Conservation (phyloP, 1,140 invertebrate species). For the Drosophila quadrilineata region DNA sequence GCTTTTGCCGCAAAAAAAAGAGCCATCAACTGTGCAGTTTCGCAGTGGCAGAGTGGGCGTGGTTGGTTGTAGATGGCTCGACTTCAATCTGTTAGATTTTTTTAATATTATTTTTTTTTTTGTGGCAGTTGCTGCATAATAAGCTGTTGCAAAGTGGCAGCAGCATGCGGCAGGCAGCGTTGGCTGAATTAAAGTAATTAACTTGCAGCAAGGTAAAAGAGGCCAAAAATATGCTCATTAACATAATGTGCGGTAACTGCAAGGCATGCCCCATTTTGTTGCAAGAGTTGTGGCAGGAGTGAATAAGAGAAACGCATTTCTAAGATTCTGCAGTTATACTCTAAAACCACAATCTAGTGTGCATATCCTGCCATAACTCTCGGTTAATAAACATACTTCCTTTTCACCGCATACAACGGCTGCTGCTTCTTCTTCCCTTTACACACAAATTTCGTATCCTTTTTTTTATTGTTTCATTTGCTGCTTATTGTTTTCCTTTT, state of each 20-base stretch:
- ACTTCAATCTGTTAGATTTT: slow-evolving; percentile 5
- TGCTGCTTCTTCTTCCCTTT: no score
- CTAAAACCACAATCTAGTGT: slow-evolving; percentile 31
- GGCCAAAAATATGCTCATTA: slow-evolving; percentile 64
- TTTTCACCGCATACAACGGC: no score
- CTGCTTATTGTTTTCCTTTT: slow-evolving; percentile 18
- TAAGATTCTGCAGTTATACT: slow-evolving; percentile 47
- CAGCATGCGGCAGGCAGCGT: background rate
- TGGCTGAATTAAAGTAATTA: slow-evolving; percentile 28
- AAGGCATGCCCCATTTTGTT: slow-evolving; percentile 23
- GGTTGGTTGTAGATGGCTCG: background rate
- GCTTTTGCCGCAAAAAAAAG: slow-evolving; percentile 1
- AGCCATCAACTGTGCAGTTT: slow-evolving; percentile 3
- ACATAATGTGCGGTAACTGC: slow-evolving; percentile 68
- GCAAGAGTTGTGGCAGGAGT: background rate
- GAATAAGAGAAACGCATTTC: slow-evolving; percentile 1
- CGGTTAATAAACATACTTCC: background rate
- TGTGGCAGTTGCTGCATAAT: slow-evolving; percentile 16
- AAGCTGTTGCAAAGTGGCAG: background rate
- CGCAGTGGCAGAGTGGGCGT: slow-evolving; percentile 1
- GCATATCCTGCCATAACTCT: background rate
- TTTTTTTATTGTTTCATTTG: background rate
- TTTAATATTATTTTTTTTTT: no score
- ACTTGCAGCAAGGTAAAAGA: slow-evolving; percentile 35
- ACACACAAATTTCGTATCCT: slow-evolving; percentile 6